Evolutionary conservation across 2,888 invertebrate genomes (phyloP).

Genomic region (Leptinotarsa juncta): DNA sequence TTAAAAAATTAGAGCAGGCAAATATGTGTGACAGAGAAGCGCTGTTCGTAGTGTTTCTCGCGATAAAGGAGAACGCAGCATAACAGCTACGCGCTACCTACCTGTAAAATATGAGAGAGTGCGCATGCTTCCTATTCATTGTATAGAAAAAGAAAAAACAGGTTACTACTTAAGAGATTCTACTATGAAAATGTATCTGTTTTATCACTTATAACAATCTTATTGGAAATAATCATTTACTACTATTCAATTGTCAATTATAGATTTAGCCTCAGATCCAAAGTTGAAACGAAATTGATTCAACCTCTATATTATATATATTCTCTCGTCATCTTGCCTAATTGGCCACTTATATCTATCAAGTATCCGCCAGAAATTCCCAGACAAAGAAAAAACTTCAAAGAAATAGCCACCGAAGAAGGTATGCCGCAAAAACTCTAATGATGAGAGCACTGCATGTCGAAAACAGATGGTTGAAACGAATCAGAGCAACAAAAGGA

Average conservation of each 20-base stretch:
- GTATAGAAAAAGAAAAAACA: too few species aligned
- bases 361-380: conserved; percentile 14
- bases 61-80: too few species aligned
- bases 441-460: conserved; percentile 6
- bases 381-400: conserved; percentile 17
- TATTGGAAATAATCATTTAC: too few species aligned
- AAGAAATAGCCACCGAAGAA: conserved; percentile 12
- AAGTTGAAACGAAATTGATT: neutral
- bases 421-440: conserved; percentile 9
- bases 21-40: too few species aligned
- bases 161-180: too few species aligned
- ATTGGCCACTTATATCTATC: conserved; percentile 9
- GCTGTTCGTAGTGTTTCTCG: too few species aligned
- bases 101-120: too few species aligned
- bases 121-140: too few species aligned
- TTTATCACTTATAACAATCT: too few species aligned
- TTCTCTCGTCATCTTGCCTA: neutral
- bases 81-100: too few species aligned
- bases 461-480: neutral
- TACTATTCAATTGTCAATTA: neutral
- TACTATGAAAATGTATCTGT: too few species aligned
- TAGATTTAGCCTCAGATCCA: neutral
- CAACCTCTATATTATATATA: neutral
- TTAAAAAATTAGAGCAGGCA: too few species aligned
- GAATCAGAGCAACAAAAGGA: conserved; percentile 1